Base-by-base conservation (phyloP, 92 coral and sea anemone genomes). In the Nematostella vectensis region DNA sequence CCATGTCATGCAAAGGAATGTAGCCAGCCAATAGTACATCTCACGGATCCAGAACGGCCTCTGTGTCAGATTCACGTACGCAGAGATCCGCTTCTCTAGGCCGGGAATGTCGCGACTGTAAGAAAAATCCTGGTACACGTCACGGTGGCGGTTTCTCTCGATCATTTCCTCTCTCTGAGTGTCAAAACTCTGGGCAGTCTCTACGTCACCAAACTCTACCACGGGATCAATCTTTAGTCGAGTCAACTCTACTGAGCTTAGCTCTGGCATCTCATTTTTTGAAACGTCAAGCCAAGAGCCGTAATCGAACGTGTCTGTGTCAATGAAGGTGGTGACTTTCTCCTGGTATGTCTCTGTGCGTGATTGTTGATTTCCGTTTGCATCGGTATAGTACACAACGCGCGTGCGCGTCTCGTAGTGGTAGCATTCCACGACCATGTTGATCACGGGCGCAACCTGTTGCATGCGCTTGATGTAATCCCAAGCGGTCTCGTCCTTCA, bases 201-300 rank as follows among this genome's bases (percentile, higher is more conserved):
- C 94, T 18, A 63, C 68, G 47, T 83, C 87, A 23, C 94, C 94
- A 40, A 83, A 83, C 28, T 58, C 19, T 25, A 83, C 47, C 1
- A 15, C 26, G 0, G 66, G 75, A 6, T 83, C 76, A 25, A 79
- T 73, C 60, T 65, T 83, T 8, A 83, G 66, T 9, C 94, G 79
- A 48, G 87, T 79, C 50, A 83, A 19, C 2, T 71, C 70, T 10
- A 59, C 71, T 0, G 56, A 16, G 6, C 79, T 79, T 6, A 69
- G 36, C 23, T 57, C 56, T 33, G 94, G 94, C 94, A 79, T 79
- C 19, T 83, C 83, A 3, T 42, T 65, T 56, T 80, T 69, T 3
- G 94, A 83, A 6, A 67, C 69, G 47, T 83, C 93, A 11, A 67
- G 63, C 81, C 81, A 83, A 12, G 67, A 58, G 33, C 84, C 93